Evolutionary conservation across 2,113 vertebrate species (phyloP).

Genomic region (Dipodomys ordii): DNA sequence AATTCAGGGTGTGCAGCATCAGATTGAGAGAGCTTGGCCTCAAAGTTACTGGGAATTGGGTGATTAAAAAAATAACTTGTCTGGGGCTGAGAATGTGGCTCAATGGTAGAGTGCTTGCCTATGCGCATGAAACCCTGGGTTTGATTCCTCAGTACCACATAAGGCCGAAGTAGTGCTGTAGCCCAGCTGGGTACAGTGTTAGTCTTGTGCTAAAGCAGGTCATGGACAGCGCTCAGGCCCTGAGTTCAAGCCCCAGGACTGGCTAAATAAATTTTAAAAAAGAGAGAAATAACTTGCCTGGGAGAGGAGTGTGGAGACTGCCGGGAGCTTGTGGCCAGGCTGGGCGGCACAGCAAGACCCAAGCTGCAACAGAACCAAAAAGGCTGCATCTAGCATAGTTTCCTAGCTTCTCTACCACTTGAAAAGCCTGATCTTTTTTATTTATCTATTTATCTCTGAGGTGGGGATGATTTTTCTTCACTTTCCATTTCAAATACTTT

Average conservation of each 20-base stretch:
- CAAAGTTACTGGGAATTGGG: constrained; percentile 5
- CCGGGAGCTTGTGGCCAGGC: background rate
- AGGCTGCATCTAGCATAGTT: background rate
- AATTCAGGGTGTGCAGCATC: background rate
- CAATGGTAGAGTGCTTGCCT: no score
- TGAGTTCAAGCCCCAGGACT: no score
- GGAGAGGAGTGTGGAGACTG: background rate
- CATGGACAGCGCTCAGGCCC: no score
- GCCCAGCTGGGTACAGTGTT: no score
- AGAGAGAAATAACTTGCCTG: no score
- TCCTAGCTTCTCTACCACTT: background rate
- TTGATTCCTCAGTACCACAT: no score
- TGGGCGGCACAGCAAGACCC: background rate
- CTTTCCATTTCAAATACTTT: background rate
- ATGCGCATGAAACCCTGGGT: no score
- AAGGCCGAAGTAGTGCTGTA: no score
- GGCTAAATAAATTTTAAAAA: no score
- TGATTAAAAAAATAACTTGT: background rate
- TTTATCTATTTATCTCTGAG: background rate
- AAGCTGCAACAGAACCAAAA: background rate
- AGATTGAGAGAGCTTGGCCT: background rate
- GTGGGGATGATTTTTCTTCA: background rate
- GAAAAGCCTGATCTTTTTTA: background rate
- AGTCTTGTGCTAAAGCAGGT: no score
- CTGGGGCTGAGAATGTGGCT: no score